phyloP scores from a whole-genome alignment of 2,888 invertebrate genomes.

The Eupithecia subumbrata region DNA sequence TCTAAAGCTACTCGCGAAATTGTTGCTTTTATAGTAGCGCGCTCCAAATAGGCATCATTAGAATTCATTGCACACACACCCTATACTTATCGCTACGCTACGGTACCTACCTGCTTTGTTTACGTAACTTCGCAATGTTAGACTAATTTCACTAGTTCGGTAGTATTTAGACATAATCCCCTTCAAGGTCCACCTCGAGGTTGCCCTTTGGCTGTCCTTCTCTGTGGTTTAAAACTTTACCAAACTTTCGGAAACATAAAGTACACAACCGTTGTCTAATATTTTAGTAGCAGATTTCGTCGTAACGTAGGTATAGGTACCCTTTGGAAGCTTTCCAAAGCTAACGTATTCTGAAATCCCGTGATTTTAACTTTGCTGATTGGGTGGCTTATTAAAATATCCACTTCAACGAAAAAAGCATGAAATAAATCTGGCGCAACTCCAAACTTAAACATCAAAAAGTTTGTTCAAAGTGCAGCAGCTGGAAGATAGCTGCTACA shows the following conservation, averaged over 20 bases:
- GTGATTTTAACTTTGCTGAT: constrained; percentile 5
- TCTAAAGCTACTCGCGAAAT: constrained; percentile 53
- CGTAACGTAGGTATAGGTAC: neutral
- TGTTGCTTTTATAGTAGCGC: constrained; percentile 49
- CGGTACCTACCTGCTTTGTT: constrained; percentile 49
- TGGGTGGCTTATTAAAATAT: constrained; percentile 9
- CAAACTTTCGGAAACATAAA: constrained; percentile 41
- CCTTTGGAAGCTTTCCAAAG: constrained; percentile 12
- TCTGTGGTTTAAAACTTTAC: constrained; percentile 44
- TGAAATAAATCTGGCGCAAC: constrained; percentile 14
- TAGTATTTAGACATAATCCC: constrained; percentile 38
- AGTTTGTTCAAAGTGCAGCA: constrained; percentile 22
- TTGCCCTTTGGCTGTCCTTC: constrained; percentile 24
- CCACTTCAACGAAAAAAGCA: constrained; percentile 7
- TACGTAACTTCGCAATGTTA: constrained; percentile 51
- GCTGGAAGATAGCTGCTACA: constrained; percentile 27
- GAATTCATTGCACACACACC: constrained; percentile 60
- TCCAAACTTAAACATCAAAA: constrained; percentile 31
- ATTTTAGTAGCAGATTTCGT: constrained; percentile 29
- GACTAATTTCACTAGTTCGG: constrained; percentile 42
- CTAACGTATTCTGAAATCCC: neutral
- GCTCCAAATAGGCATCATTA: constrained; percentile 55
- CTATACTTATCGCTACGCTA: constrained; percentile 57
- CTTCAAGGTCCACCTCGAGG: constrained; percentile 18
- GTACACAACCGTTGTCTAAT: constrained; percentile 32